These are phyloP conservation scores for Triplophysa dalaica DNA, from an alignment of 2,113 vertebrate genomes.

Conservation along the genomic window DNA sequence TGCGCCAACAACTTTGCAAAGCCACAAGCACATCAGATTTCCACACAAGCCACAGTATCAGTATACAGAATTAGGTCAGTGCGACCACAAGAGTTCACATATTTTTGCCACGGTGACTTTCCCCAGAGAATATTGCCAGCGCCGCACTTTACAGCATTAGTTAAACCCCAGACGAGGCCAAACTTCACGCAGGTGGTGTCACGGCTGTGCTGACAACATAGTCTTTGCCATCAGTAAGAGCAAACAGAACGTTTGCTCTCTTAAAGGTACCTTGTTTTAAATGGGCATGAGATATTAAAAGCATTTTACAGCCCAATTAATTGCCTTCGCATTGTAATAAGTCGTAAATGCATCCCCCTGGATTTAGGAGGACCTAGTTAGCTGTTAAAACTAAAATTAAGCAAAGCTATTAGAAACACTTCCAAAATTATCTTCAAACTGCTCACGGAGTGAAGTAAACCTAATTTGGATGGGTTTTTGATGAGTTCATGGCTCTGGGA, in stretches of 20 bases:
- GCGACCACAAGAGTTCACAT: slow-evolving; percentile 34
- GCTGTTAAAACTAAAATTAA: slow-evolving; percentile 39
- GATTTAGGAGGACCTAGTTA: slow-evolving; percentile 39
- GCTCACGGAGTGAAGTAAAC: not conserved
- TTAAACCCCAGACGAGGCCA: slow-evolving; percentile 26
- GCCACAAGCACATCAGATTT: not conserved
- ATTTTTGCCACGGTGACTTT: slow-evolving; percentile 43
- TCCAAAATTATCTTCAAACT: slow-evolving; percentile 38
- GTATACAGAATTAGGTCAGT: slow-evolving; percentile 34
- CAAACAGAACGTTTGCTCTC: not conserved
- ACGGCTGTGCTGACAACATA: slow-evolving; percentile 39
- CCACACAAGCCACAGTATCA: not conserved
- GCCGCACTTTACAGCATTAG: slow-evolving; percentile 50
- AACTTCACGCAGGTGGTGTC: slow-evolving; percentile 27
- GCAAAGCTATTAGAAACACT: slow-evolving; percentile 27
- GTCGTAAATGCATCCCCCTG: slow-evolving; percentile 37
- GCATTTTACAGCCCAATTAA: slow-evolving; percentile 42
- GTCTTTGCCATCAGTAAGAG: slow-evolving; percentile 18
- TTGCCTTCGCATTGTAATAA: slow-evolving; percentile 33
- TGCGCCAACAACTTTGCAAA: not conserved
- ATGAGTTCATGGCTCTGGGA: slow-evolving; percentile 8
- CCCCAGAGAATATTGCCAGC: slow-evolving; percentile 40
- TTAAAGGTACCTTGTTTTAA: slow-evolving; percentile 29
- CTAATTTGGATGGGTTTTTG: slow-evolving; percentile 14
- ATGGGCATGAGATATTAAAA: slow-evolving; percentile 37